Evolutionary conservation across 2,888 invertebrate species (phyloP), one percentile per base, ranked within the genome.

Genomic region (Argyresthia goedartella): DNA sequence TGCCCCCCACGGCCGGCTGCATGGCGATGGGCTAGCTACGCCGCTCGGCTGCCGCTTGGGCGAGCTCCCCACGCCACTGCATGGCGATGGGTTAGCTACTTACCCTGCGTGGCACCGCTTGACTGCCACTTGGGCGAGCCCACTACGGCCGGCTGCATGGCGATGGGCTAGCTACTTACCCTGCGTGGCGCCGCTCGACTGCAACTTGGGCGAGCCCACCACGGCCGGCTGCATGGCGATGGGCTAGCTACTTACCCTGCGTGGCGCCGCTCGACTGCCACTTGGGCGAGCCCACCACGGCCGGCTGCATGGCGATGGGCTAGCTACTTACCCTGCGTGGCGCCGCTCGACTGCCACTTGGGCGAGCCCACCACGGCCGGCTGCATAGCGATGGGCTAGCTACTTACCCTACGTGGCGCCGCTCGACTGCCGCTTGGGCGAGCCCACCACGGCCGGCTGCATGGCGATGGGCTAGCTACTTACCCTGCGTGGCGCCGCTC

Each of bases 151-250:
- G 8, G n/a, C n/a, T n/a, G n/a, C n/a, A n/a, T n/a, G n/a, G n/a
- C n/a, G n/a, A n/a, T n/a, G n/a, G n/a, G n/a, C n/a, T n/a, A n/a
- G 67, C 57, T 75, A 60, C 36, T 36, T 10, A 36, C 36, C 36
- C 10, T 36, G 36, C 36, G 36, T 10, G 36, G 36, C 14, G 72
- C 62, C 49, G 68, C 61, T 53, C 71, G 68, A 56, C 46, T 89
- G 76, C 71, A 89, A 69, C 62, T 84, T 80, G 66, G 84, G 74
- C 82, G 85, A 72, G 72, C 85, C 73, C 77, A 87, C 67, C n/a
- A n/a, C 75, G 86, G 71, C 46, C 36, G 7, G 43, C 43, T 43
- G 43, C 43, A 36, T 36, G 36, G 8, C 36, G n/a, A n/a, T n/a
- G n/a, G n/a, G n/a, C n/a, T n/a, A n/a, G n/a, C n/a, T n/a, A n/a